phyloP scores from a whole-genome alignment of 1,140 invertebrate genomes.

The Ridgeia piscesae region DNA sequence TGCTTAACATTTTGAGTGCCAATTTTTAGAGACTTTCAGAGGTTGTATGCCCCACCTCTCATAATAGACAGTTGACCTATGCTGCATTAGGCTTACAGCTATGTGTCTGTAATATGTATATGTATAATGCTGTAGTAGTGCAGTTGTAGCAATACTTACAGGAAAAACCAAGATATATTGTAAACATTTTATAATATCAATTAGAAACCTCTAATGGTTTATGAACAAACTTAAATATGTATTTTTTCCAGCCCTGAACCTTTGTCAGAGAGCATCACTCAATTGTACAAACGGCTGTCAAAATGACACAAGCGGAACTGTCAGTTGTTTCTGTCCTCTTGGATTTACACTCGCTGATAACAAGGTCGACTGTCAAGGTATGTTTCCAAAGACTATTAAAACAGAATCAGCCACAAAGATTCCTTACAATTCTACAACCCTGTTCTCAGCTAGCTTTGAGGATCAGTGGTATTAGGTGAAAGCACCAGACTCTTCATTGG shows the following conservation, averaged over 20 bases:
- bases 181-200: background rate
- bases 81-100: no score
- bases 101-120: no score
- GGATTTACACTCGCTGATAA: background rate
- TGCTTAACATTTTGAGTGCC: no score
- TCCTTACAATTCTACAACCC: background rate
- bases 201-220: background rate
- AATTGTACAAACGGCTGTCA: background rate
- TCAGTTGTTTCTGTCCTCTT: background rate
- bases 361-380: background rate
- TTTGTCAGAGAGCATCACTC: background rate
- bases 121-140: no score
- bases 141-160: no score
- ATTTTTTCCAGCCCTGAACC: background rate
- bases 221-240: background rate
- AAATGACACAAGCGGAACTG: background rate
- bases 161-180: background rate
- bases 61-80: no score
- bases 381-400: background rate
- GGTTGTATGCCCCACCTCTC: no score
- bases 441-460: no score
- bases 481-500: no score
- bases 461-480: no score
- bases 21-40: no score
- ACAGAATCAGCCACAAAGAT: background rate